Base-by-base conservation (phyloP, 1,140 invertebrate genomes). In the Drosophila pseudoobscura region DNA sequence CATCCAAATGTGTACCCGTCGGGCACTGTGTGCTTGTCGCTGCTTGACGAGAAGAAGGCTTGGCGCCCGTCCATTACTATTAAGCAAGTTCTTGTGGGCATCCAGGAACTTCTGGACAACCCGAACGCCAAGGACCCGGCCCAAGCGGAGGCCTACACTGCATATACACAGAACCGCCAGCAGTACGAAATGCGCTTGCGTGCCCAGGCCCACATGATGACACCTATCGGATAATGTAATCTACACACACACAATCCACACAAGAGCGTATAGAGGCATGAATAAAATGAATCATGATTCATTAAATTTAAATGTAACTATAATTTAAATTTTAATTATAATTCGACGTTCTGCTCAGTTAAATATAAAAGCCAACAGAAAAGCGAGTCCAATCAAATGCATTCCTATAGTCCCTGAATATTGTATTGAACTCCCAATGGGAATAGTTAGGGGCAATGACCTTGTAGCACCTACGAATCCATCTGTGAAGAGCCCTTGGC, bases 1-100 rank as follows among this genome's bases (percentile, higher is more conserved):
- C 99, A 99, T 92, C 99, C 99, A 1, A 99, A 99, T 93, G 98
- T 99, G 0, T 99, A 99, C 91, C 99, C 99, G 35, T 99, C 98
- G 24, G 96, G 96, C 29, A 99, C 98, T n/a, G 98, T 99, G 0
- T 99, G 99, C 91, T 93, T 99, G 52, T 99, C 98, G 24, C 92
- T 99, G 22, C 92, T 99, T 75, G 99, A 99, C 91, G 99, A 99
- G 92, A 99, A 99, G 77, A 99, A 99, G 93, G 98, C 99, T 91
- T 99, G 99, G 99, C 95, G 99, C 87, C 99, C 99, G 41, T 98
- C 99, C 2, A 99, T 99, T 29, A 99, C 98, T 56, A 99, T 99
- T 55, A 99, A 99, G 94, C 99, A 99, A 93, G 99, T 99, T 84
- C 93, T 99, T 20, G 93, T 99, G 51, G 99, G 99, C 20, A 99